Conservation (phyloP, 1,140 invertebrate species). For the Thaumatotibia leucotreta region DNA sequence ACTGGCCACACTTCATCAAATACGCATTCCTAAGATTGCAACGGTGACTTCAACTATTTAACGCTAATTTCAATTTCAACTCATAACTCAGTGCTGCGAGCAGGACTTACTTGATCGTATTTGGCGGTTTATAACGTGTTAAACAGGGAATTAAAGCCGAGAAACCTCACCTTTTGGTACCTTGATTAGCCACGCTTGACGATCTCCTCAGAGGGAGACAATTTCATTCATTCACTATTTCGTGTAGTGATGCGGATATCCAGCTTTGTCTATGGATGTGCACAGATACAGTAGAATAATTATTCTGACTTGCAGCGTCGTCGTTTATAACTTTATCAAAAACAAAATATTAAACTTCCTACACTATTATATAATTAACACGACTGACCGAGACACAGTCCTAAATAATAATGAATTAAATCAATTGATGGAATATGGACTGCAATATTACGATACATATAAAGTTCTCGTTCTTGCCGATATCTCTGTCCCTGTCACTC, state of each 20-base stretch:
- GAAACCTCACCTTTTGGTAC: conserved; percentile 73
- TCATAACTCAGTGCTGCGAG: conserved; percentile 16
- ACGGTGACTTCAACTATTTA: conserved; percentile 24
- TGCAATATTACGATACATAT: no score
- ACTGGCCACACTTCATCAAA: conserved; percentile 40
- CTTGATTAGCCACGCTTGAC: conserved; percentile 76
- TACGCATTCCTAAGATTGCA: conserved; percentile 37
- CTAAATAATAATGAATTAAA: no score
- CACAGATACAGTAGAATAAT: background rate
- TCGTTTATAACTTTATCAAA: no score
- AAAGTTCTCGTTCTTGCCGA: no score
- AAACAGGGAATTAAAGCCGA: conserved; percentile 42
- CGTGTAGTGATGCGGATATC: conserved; percentile 32
- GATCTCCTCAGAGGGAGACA: conserved; percentile 55
- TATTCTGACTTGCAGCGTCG: no score
- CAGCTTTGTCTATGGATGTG: conserved; percentile 47
- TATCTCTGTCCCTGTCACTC: no score
- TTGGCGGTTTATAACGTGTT: conserved; percentile 22
- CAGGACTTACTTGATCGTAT: conserved; percentile 15
- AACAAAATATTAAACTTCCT: no score
- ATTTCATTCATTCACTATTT: conserved; percentile 50
- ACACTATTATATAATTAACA: no score
- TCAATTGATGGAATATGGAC: no score
- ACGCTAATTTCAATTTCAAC: conserved; percentile 14
- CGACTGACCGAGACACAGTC: no score